Evolutionary conservation across 2,113 vertebrate species (phyloP), one percentile per base, ranked within the genome.

Genomic region (Nothobranchius furzeri): DNA sequence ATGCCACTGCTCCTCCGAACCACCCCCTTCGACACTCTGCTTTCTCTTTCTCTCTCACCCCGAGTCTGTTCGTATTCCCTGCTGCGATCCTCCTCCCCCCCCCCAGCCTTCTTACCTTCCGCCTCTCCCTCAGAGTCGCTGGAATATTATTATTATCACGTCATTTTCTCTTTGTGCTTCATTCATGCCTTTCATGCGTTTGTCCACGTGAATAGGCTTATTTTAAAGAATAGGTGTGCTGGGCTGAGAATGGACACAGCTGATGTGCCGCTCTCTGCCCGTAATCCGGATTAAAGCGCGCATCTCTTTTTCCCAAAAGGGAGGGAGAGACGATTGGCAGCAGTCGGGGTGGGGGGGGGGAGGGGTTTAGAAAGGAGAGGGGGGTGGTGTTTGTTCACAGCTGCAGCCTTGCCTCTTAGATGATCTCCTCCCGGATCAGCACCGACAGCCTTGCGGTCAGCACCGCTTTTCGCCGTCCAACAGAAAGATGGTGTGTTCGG

Each of bases 221-320:
- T 40, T 89, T 90, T 87, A 85, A 85, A 83, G 85, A 89, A 78
- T 81, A 75, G 84, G 80, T 88, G 84, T 87, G 88, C 79, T 58
- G 76, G 81, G 70, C 75, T 74, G 69, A 82, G 83, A 87, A 82
- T 79, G 88, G 79, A 84, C 78, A 82, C 84, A 82, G 81, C 80
- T 72, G 82, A 88, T 86, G 83, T 83, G 88, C 76, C n/a, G n/a
- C n/a, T n/a, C 67, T 83, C 76, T 75, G 84, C 76, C 67, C 68
- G 56, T 93, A 92, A 93, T 90, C 90, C 90, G 87, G 92, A 93
- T 91, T 92, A 93, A 94, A 88, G 75, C 73, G 59, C 75, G 83
- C 81, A 76, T 90, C 88, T 90, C 83, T 60, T 78, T 91, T 89
- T 90, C 89, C 86, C 89, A 60, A 65, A 78, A 85, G 85, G 79